A percentile compares a stretch with the other conserved stretches of the same genome.
Evolutionary conservation across 2,888 invertebrate species (phyloP).

Genomic region (Noctua pronuba): DNA sequence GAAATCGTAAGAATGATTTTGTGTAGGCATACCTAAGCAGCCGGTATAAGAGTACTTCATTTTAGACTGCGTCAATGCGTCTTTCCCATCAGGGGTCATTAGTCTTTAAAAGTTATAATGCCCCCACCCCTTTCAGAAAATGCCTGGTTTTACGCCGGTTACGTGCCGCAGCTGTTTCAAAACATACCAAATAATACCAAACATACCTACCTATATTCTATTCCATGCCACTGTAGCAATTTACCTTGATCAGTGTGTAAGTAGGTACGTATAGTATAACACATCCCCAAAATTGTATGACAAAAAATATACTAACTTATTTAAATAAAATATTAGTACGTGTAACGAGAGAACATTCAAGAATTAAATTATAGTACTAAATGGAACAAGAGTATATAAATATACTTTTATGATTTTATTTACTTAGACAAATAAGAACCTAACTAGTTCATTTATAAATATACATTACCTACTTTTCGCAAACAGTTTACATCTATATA

Average conservation of each 20-base stretch:
- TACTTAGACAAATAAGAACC: not conserved
- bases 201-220: slow-evolving; percentile 1
- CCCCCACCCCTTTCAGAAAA: slow-evolving; percentile 46
- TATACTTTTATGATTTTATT: not conserved
- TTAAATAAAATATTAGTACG: not conserved
- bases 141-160: slow-evolving; percentile 34
- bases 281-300: not conserved
- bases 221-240: slow-evolving; percentile 20
- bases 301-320: not conserved
- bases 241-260: not conserved
- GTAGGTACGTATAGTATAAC: not conserved
- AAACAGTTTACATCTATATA: not conserved
- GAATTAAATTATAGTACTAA: not conserved
- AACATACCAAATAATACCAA: slow-evolving; percentile 14
- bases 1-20: not conserved
- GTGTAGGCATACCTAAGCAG: not conserved
- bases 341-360: not conserved
- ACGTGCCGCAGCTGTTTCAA: slow-evolving; percentile 57
- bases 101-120: slow-evolving; percentile 45
- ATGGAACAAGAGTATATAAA: not conserved
- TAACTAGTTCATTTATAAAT: slow-evolving; percentile 8
- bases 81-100: slow-evolving; percentile 50
- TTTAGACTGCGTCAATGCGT: slow-evolving; percentile 44
- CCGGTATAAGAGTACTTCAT: not conserved
- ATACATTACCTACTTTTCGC: not conserved